Conservation (phyloP, 2,888 invertebrate species). For the Troglohyphantes excavatus region DNA sequence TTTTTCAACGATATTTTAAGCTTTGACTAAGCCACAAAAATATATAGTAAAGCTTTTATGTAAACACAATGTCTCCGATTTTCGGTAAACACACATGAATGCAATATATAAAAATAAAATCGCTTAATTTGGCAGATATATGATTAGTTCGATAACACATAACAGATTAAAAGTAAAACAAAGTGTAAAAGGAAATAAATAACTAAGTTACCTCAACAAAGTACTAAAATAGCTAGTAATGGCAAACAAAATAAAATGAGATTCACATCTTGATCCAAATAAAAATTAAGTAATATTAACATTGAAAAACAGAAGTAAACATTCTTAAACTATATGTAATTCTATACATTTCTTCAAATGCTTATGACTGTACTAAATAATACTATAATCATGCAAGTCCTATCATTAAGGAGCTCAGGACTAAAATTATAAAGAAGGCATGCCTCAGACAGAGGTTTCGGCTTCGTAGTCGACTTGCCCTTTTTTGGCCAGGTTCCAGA, state of each 20-base stretch:
- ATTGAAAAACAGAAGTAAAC: conserved; percentile 3
- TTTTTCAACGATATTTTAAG: neutral
- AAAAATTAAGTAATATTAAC: conserved; percentile 27
- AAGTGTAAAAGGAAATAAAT: conserved; percentile 11
- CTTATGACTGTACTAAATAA: conserved; percentile 50
- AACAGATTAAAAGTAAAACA: conserved; percentile 12
- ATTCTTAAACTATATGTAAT: neutral
- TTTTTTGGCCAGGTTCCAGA: conserved; percentile 74
- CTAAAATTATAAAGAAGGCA: conserved; percentile 41
- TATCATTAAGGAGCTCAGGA: conserved; percentile 11
- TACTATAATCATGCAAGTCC: conserved; percentile 64
- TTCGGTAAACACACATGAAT: neutral
- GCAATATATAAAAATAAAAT: neutral
- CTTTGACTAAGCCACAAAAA: neutral
- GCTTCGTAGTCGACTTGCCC: conserved; percentile 61
- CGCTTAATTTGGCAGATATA: neutral
- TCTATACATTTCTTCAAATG: conserved; percentile 19
- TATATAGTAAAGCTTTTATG: neutral
- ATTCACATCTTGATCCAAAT: conserved; percentile 46
- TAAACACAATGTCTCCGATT: neutral
- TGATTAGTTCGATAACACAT: conserved; percentile 12
- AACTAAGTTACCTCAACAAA: conserved; percentile 14
- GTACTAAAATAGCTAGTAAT: conserved; percentile 31
- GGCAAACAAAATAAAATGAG: conserved; percentile 55
- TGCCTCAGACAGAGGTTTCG: conserved; percentile 72